Conservation (phyloP, 2,113 vertebrate species). For the Pedionomus torquatus region DNA sequence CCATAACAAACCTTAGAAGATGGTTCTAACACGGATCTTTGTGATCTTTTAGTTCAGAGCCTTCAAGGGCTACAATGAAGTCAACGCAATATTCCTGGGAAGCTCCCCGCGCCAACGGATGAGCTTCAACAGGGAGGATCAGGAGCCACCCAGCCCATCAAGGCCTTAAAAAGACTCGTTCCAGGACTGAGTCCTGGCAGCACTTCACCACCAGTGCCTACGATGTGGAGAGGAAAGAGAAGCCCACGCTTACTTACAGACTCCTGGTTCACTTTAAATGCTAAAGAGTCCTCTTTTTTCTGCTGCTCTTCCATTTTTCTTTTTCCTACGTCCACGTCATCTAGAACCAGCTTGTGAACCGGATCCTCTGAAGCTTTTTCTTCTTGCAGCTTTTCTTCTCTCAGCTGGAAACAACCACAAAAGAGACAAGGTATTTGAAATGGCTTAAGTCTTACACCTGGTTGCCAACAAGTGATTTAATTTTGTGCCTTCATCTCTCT, state of each 20-base stretch:
- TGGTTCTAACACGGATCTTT: background rate
- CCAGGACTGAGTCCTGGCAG: background rate
- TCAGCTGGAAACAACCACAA: constrained; percentile 64
- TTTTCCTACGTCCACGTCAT: constrained; percentile 71
- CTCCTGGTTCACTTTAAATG: constrained; percentile 68
- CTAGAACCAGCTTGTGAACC: constrained; percentile 68
- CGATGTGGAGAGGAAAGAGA: background rate
- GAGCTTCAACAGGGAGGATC: background rate
- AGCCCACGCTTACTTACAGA: constrained; percentile 62
- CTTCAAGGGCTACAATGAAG: background rate
- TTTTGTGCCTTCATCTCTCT: background rate
- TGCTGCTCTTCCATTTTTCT: constrained; percentile 74
- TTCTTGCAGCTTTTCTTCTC: constrained; percentile 78
- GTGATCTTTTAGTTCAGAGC: background rate
- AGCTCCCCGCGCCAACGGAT: background rate
- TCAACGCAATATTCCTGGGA: background rate
- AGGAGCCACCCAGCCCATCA: background rate
- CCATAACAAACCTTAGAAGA: background rate
- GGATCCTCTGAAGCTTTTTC: constrained; percentile 76
- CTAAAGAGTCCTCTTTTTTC: constrained; percentile 74
- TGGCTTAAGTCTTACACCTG: background rate
- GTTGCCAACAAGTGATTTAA: background rate
- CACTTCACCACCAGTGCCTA: background rate
- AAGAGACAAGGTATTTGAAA: background rate
- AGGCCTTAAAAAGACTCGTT: background rate